phyloP scores from a whole-genome alignment of 2,797 vertebrate species.

The Oophaga sylvatica region DNA sequence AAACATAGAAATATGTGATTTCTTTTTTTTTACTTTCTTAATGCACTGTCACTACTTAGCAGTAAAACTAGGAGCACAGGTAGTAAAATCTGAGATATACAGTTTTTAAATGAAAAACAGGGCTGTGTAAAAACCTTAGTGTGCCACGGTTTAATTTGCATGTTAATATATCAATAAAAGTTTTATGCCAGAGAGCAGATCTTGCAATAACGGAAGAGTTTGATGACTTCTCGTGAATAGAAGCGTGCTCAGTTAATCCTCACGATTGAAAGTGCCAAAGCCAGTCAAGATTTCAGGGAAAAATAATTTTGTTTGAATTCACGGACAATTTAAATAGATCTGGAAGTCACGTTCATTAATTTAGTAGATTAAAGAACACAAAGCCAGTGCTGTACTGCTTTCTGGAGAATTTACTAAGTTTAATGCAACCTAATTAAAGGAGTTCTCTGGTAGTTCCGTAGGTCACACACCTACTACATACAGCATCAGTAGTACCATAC shows the following conservation, averaged over 20 bases:
- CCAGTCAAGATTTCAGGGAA: slow-evolving; percentile 15
- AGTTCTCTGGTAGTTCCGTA: too few species aligned
- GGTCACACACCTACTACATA: too few species aligned
- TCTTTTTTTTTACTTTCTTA: not conserved
- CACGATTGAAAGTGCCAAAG: slow-evolving; percentile 11
- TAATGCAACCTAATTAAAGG: not conserved
- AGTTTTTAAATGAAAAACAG: slow-evolving; percentile 40
- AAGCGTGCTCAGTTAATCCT: slow-evolving; percentile 3
- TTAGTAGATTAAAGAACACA: slow-evolving; percentile 17
- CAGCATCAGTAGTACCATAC: too few species aligned
- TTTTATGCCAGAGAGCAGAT: slow-evolving; percentile 36
- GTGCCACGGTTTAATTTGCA: slow-evolving; percentile 38
- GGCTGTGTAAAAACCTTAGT: slow-evolving; percentile 14
- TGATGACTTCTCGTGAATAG: slow-evolving; percentile 38
- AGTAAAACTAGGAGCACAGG: slow-evolving; percentile 38
- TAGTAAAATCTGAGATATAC: slow-evolving; percentile 29
- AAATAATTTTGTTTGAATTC: slow-evolving; percentile 29
- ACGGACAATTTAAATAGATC: slow-evolving; percentile 20
- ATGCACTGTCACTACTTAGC: slow-evolving; percentile 27
- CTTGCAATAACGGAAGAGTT: slow-evolving; percentile 36
- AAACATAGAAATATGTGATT: slow-evolving; percentile 10
- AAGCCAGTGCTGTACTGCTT: not conserved
- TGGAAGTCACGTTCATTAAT: slow-evolving; percentile 18
- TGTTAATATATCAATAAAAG: slow-evolving; percentile 45
- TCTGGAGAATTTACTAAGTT: slow-evolving; percentile 12